Evolutionary conservation across 2,888 invertebrate genomes (phyloP), one percentile per base, ranked within the genome.

Genomic region (Cordilura impudica): DNA sequence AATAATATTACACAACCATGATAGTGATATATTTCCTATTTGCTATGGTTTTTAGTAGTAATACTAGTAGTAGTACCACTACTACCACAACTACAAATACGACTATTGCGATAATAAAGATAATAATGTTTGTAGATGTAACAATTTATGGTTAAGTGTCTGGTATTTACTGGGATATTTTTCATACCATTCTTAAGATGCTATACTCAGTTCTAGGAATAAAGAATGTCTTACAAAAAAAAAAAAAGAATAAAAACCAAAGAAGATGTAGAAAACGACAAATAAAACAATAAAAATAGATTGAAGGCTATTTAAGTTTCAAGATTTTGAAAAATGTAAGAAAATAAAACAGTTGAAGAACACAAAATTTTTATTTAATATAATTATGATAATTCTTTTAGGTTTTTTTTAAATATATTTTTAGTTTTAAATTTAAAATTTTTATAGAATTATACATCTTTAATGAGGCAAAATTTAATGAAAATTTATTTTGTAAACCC

Each of bases 401-500:
- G n/a, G 4, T 1, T 35, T 47, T 58, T 35, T 35, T 7, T 58
- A 7, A n/a, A 10, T 23, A 12, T 21, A 29, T n/a, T n/a, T 29
- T 26, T 4, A 4, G 29, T 23, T n/a, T n/a, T 63, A 31, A 8
- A 31, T 29, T 18, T 71, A 14, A n/a, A n/a, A n/a, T 16, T 18
- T 21, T 21, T 56, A 6, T 51, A 21, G 31, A 51, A 29, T 53
- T 51, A 19, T 23, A n/a, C n/a, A n/a, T n/a, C 35, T 58, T 23
- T 53, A 73, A 74, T 54, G 49, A 58, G 71, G 60, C 19, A 69
- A 67, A 65, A 78, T 49, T 69, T 79, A 71, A 79, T 67, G 71
- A 75, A 75, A 75, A 75, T 79, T 75, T 75, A 66, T 75, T 75
- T 78, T 65, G n/a, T 47, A 72, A 77, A 12, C 66, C 66, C 60